These are phyloP conservation scores for Muscidifurax raptorellus DNA, from an alignment of 1,140 invertebrate genomes.

Conservation along the genomic window DNA sequence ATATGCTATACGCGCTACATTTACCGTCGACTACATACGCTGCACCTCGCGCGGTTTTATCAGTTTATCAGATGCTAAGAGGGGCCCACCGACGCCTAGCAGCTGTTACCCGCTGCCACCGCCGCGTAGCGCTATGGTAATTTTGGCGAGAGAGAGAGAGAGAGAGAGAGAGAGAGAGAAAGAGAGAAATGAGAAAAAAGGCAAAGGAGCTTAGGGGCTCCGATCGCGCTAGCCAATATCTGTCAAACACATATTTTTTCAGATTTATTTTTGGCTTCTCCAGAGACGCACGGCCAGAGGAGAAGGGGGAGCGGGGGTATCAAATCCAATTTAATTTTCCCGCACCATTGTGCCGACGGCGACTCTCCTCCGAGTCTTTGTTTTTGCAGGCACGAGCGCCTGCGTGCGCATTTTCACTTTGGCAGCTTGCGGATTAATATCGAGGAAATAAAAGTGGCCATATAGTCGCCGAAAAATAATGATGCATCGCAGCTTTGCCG, in stretches of 20 bases:
- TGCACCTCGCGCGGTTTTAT: constrained; percentile 62
- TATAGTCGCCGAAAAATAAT: constrained; percentile 21
- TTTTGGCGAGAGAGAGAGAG: constrained; percentile 56
- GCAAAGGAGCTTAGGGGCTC: constrained; percentile 44
- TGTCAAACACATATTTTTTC: constrained; percentile 72
- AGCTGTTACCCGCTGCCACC: constrained; percentile 65
- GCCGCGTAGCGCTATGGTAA: constrained; percentile 66
- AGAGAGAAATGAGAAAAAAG: constrained; percentile 40
- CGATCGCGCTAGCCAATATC: constrained; percentile 65
- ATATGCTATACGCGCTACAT: background rate
- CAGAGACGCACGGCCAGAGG: constrained; percentile 13
- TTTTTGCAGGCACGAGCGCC: background rate
- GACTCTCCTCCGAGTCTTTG: constrained; percentile 50
- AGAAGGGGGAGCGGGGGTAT: constrained; percentile 33
- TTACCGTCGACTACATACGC: constrained; percentile 36
- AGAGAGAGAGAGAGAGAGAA: background rate
- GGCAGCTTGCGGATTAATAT: constrained; percentile 34
- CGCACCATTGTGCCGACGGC: constrained; percentile 41
- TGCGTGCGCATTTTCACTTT: constrained; percentile 43
- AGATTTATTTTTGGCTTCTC: constrained; percentile 66
- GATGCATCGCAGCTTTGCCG: constrained; percentile 17
- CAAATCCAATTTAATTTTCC: constrained; percentile 67
- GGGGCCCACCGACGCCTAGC: constrained; percentile 56
- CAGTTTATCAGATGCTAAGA: constrained; percentile 72
- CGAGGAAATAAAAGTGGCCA: constrained; percentile 25